Percentiles rank a stretch among this genome's conserved stretches.
phyloP scores from a whole-genome alignment of 1,140 invertebrate genomes.

The Megalonaias nervosa region DNA sequence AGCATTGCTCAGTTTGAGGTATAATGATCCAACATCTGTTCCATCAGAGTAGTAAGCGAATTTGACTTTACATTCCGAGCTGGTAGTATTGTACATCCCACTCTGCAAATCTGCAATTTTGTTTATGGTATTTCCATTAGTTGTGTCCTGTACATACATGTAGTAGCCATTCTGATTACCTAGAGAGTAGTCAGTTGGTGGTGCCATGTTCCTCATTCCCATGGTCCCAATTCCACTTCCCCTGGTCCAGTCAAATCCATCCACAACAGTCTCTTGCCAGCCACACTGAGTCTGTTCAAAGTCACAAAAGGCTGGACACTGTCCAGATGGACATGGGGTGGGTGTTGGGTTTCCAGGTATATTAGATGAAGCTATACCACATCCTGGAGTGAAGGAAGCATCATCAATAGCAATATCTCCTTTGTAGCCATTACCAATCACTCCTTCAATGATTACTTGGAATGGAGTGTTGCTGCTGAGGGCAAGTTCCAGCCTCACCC shows the following conservation, averaged over 20 bases:
- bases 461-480: slow-evolving; percentile 39
- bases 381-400: slow-evolving; percentile 72
- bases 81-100: slow-evolving; percentile 40
- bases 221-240: slow-evolving; percentile 40
- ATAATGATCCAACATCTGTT: slow-evolving; percentile 37
- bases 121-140: slow-evolving; percentile 26
- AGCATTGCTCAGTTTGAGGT: slow-evolving; percentile 25
- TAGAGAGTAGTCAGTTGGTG: slow-evolving; percentile 41
- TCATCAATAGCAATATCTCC: slow-evolving; percentile 85
- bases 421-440: slow-evolving; percentile 78
- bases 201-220: slow-evolving; percentile 37
- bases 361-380: slow-evolving; percentile 40
- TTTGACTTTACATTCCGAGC: slow-evolving; percentile 55
- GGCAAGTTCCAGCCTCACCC: slow-evolving; percentile 47
- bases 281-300: slow-evolving; percentile 57
- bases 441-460: slow-evolving; percentile 73
- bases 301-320: slow-evolving; percentile 49
- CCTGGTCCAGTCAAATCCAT: slow-evolving; percentile 51
- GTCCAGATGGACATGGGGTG: slow-evolving; percentile 46
- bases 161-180: slow-evolving; percentile 47
- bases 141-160: slow-evolving; percentile 52
- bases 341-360: slow-evolving; percentile 15
- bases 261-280: slow-evolving; percentile 43
- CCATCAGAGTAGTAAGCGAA: slow-evolving; percentile 87
- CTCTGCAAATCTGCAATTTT: slow-evolving; percentile 43